phyloP scores from a whole-genome alignment of 2,888 invertebrate genomes.

The Hydriomena furcata region DNA sequence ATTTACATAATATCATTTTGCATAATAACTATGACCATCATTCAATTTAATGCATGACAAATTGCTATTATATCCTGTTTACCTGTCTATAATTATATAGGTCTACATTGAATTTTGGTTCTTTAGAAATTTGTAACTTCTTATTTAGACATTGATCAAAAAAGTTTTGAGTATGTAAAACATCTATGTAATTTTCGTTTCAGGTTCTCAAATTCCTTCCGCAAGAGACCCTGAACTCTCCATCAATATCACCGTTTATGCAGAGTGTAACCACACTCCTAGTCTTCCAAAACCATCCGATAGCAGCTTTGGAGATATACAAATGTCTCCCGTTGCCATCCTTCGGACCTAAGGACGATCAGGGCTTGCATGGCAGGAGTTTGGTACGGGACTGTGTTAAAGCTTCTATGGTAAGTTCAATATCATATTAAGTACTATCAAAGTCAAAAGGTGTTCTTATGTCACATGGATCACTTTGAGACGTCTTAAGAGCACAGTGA shows the following conservation, averaged over 20 bases:
- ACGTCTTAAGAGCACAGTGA: no score
- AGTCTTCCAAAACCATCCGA: slow-evolving; percentile 73
- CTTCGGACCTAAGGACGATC: slow-evolving; percentile 76
- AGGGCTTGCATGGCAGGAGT: slow-evolving; percentile 80
- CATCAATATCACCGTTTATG: slow-evolving; percentile 75
- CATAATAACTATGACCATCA: no score
- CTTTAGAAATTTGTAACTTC: no score
- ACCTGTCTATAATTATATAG: slow-evolving; percentile 3
- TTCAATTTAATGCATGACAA: no score
- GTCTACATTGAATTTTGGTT: no score
- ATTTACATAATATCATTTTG: no score
- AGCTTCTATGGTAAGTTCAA: slow-evolving; percentile 67
- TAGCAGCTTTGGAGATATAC: slow-evolving; percentile 78
- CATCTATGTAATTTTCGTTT: slow-evolving; percentile 33
- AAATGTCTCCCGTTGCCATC: slow-evolving; percentile 72
- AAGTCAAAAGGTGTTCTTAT: no score
- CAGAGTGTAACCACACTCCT: slow-evolving; percentile 78
- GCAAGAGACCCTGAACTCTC: slow-evolving; percentile 49
- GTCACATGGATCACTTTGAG: no score
- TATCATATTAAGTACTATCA: neutral
- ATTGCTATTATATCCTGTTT: no score
- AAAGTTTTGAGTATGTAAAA: no score
- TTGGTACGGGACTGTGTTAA: slow-evolving; percentile 84
- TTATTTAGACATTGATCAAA: no score
- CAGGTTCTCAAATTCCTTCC: slow-evolving; percentile 67